Evolutionary conservation across 2,113 vertebrate species (phyloP).

Genomic region (Carollia perspicillata): DNA sequence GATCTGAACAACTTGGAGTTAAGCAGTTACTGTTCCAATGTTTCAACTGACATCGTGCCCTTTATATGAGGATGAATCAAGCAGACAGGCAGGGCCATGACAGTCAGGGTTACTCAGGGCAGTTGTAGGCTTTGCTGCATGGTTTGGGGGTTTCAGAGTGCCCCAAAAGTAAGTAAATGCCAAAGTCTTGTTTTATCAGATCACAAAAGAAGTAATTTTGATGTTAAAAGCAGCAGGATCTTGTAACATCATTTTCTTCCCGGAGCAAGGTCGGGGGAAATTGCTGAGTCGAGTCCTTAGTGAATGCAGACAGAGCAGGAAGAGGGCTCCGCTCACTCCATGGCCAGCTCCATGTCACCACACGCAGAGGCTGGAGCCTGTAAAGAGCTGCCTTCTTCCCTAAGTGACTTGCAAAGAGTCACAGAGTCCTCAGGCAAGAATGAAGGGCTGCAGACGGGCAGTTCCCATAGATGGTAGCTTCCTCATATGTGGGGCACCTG

Average conservation of each 20-base stretch:
- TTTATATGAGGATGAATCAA: neutral
- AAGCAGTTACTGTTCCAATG: neutral
- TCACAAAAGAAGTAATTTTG: neutral
- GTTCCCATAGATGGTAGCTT: neutral
- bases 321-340: neutral
- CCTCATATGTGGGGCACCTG: neutral
- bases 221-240: neutral
- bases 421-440: neutral
- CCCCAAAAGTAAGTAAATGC: neutral
- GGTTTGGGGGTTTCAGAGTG: neutral
- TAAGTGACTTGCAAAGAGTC: neutral
- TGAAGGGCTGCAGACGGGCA: neutral
- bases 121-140: neutral
- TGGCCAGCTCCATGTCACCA: neutral
- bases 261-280: neutral
- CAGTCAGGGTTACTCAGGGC: neutral
- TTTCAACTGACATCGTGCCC: neutral
- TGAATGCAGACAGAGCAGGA: neutral
- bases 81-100: neutral
- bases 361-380: neutral
- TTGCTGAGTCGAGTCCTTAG: neutral
- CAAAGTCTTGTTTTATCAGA: neutral
- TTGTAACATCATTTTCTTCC: slow-evolving; percentile 3
- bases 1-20: neutral
- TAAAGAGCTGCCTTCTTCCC: neutral